Evolutionary conservation across 2,888 invertebrate species (phyloP), one percentile per base, ranked within the genome.

Genomic region (Chalcis sispes): DNA sequence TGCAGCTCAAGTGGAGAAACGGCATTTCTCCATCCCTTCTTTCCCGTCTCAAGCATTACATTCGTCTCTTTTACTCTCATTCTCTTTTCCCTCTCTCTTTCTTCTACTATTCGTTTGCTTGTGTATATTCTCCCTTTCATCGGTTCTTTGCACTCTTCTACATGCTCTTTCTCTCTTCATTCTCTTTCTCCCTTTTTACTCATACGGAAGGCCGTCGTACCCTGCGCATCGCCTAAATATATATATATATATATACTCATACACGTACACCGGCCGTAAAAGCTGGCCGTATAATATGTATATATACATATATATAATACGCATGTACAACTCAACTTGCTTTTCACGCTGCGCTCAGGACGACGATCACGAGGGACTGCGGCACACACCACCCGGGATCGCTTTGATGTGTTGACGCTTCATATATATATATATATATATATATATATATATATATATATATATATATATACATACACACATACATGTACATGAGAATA

Each of bases 171-270:
- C 67, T 69, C 27, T 61, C 62, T 69, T 64, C 64, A 56, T 72
- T 72, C 66, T 54, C 67, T 69, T 29, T 61, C 62, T 69, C 69
- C 64, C 64, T 72, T 72, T 76, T 64, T 56, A 56, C 62, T 32
- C 15, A 62, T n/a, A n/a, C n/a, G 20, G 76, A 72, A 67, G 76
- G 72, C 67, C 72, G 76, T 69, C 72, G 76, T 58, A 62, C 72
- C 56, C 52, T 52, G 54, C 54, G 46, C 4, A 8, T 32, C 25
- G n/a, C 15, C 2, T 40, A 10, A 10, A n/a, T 62, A 18, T 48
- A n/a, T 7, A 62, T 10, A 10, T 27, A 56, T 1, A 54, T 15
- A 56, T 56, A 56, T 29, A 29, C 27, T 27, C 18, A n/a, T 36
- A 36, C 10, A 29, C n/a, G n/a, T n/a, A n/a, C n/a, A n/a, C n/a